Percentiles rank a stretch among this genome's conserved stretches.
Conservation (phyloP, 2,888 invertebrate genomes). For the Nasonia oneida region DNA sequence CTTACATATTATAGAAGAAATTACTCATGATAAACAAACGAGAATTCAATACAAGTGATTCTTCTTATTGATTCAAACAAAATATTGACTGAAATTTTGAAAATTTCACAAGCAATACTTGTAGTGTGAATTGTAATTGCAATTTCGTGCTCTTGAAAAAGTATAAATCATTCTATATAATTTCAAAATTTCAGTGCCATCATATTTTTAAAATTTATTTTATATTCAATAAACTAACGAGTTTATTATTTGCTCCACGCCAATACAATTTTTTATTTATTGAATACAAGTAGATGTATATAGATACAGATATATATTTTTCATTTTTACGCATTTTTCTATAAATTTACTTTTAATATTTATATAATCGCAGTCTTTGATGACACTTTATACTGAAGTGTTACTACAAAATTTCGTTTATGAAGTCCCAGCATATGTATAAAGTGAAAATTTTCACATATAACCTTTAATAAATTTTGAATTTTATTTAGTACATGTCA, state of each 20-base stretch:
- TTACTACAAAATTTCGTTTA: background rate
- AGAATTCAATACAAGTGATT: background rate
- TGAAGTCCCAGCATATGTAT: background rate
- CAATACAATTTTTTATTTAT: background rate
- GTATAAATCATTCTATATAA: conserved; percentile 34
- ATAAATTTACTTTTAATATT: too few relatives aligned
- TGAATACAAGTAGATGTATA: background rate
- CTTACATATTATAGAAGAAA: conserved; percentile 6
- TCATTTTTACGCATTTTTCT: background rate
- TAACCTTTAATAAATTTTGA: background rate
- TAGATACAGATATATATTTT: background rate
- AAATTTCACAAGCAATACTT: conserved; percentile 30
- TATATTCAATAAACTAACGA: background rate
- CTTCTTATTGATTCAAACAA: background rate
- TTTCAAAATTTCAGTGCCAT: conserved; percentile 50
- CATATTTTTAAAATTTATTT: conserved; percentile 28
- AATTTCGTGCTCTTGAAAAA: conserved; percentile 40
- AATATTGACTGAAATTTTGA: conserved; percentile 52
- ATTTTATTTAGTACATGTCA: background rate
- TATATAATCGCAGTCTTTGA: background rate
- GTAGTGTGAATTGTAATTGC: conserved; percentile 19
- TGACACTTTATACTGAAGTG: background rate
- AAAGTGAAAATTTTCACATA: background rate
- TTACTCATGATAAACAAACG: conserved; percentile 6
- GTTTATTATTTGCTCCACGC: background rate